Conservation (phyloP, 35 echinoderm and acorn worm species). For the Lytechinus variegatus region DNA sequence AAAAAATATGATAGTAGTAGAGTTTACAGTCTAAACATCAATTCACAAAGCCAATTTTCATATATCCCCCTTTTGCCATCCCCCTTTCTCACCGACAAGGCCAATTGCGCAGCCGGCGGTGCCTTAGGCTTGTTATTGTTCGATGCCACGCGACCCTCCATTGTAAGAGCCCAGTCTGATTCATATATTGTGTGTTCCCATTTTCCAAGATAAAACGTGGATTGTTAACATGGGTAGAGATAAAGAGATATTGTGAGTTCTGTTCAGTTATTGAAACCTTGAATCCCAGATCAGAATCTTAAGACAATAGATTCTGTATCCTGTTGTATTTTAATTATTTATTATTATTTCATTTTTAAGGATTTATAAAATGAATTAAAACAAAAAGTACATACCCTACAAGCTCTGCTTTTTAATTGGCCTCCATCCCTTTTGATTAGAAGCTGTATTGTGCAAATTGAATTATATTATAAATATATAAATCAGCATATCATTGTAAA, state of each 20-base stretch:
- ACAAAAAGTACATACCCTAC: too few relatives aligned
- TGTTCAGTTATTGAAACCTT: not conserved
- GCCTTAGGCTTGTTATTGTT: constrained; percentile 17
- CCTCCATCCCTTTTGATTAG: too few relatives aligned
- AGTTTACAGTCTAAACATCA: not conserved
- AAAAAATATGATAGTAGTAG: not conserved
- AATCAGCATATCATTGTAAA: too few relatives aligned
- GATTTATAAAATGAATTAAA: too few relatives aligned
- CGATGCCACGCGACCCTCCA: not conserved
- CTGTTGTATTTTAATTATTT: too few relatives aligned
- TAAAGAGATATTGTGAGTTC: not conserved
- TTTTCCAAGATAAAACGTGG: not conserved
- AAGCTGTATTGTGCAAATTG: too few relatives aligned
- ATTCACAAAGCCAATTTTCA: constrained; percentile 15
- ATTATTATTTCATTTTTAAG: too few relatives aligned
- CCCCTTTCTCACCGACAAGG: not conserved
- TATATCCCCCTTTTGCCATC: constrained; percentile 9
- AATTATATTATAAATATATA: too few relatives aligned
- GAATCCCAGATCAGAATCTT: not conserved
- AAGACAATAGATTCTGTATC: not conserved
- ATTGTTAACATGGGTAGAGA: not conserved
- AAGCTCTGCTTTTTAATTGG: too few relatives aligned
- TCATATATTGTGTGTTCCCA: not conserved
- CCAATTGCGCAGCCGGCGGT: not conserved
- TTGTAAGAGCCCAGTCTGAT: not conserved